A percentile compares a stretch with the other conserved stretches of the same genome.
These are phyloP conservation scores for Amorpha juglandis DNA, from an alignment of 2,888 invertebrate species.

Conservation along the genomic window DNA sequence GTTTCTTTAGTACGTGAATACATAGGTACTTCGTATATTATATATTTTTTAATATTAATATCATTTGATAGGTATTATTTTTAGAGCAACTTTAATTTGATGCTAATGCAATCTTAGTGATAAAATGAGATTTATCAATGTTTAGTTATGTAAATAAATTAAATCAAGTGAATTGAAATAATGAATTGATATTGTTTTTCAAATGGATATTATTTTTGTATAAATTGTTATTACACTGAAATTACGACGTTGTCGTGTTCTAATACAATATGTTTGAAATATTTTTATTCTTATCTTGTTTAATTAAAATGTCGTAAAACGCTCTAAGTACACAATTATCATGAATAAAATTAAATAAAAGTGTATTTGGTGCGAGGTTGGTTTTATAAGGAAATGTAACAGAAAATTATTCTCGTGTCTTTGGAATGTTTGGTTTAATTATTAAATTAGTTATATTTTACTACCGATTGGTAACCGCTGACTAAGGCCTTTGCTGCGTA, in stretches of 20 bases:
- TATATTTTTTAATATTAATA: background rate
- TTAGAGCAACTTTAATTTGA: background rate
- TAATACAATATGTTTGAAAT: slow-evolving; percentile 1
- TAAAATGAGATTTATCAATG: background rate
- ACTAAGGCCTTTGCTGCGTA: background rate
- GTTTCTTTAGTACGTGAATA: too few species aligned
- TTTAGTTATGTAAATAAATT: slow-evolving; percentile 1
- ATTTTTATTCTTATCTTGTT: slow-evolving; percentile 12
- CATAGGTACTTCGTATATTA: too few species aligned
- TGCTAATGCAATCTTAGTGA: background rate
- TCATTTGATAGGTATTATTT: background rate
- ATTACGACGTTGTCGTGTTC: slow-evolving; percentile 10
- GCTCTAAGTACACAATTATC: background rate
- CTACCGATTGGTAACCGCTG: background rate
- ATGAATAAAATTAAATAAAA: background rate
- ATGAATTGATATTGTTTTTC: slow-evolving; percentile 7
- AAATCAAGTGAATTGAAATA: slow-evolving; percentile 4
- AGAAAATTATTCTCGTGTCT: background rate
- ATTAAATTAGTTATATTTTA: background rate
- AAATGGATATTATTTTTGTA: slow-evolving; percentile 8
- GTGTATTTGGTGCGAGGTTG: background rate
- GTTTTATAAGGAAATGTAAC: background rate
- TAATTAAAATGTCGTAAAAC: slow-evolving; percentile 13
- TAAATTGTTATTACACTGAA: background rate
- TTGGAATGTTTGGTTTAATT: slow-evolving; percentile 12